Base-by-base conservation (phyloP, 2,888 invertebrate species). In the Tiphia femorata region DNA sequence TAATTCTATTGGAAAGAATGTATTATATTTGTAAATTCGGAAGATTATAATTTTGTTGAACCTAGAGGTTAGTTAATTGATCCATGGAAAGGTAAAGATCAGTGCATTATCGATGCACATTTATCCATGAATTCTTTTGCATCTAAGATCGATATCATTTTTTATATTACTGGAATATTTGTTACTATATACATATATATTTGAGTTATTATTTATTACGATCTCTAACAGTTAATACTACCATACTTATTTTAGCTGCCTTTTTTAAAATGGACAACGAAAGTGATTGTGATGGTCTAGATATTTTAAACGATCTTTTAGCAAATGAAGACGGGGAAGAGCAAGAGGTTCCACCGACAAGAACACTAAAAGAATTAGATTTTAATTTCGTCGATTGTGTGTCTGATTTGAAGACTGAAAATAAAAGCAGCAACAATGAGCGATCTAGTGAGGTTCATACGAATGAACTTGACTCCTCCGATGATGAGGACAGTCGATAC, bases 401-500 rank as follows among this genome's bases (percentile, higher is more conserved):
- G 17, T 16, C 61, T 33, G 56, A 63, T 46, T 19, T 17, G 17
- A 41, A 12, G 27, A 47, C 37, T n/a, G 57, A 58, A 43, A 53
- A 37, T 30, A 37, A 66, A 16, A 30, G 37, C 10, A 46, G 29
- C 8, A 16, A 10, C 10, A 19, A 19, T 16, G 14, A 38, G 17
- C 12, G 30, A 1, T 50, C 29, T 19, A 84, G 82, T 67, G 78
- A 83, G 40, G 75, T 90, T 44, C 88, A 89, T 64, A 85, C 81
- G 64, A 89, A 89, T 4, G 88, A 89, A 64, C 87, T 88, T 0
- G 93, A 94, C 79, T 92, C 92, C 0, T 94, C 94, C 0, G 94
- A 94, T 70, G 94, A 95, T 62, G 94, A 94, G 81, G 92, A 91
- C 67, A 88, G 88, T 61, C 87, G 89, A 73, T 90, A 92, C 83